phyloP scores from a whole-genome alignment of 2,888 invertebrate genomes.

The Caenorhabditis sp. region DNA sequence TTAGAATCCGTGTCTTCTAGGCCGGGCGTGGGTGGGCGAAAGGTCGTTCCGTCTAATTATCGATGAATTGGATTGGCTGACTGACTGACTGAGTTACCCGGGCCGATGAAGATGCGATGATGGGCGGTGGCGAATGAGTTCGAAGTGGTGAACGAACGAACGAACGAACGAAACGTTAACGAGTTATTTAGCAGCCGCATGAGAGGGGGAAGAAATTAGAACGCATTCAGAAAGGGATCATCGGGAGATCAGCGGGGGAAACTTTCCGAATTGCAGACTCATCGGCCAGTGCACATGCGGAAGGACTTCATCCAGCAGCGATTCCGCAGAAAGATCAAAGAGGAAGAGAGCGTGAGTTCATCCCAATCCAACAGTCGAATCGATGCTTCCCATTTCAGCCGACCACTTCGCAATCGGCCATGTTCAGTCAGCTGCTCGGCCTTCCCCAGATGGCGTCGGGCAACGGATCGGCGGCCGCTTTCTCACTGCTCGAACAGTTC shows the following conservation, averaged over 20 bases:
- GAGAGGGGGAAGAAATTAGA: neutral
- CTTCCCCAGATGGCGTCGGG: slow-evolving; percentile 41
- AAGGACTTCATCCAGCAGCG: slow-evolving; percentile 79
- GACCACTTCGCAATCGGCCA: neutral
- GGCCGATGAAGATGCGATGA: neutral
- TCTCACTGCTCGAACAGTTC: slow-evolving; percentile 64
- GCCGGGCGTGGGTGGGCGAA: neutral
- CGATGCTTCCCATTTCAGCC: slow-evolving; percentile 21
- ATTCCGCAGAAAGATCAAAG: slow-evolving; percentile 74
- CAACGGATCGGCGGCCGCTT: slow-evolving; percentile 20
- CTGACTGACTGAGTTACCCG: slow-evolving; percentile 2
- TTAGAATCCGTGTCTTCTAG: slow-evolving; percentile 1
- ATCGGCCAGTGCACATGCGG: slow-evolving; percentile 78
- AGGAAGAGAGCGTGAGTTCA: slow-evolving; percentile 54
- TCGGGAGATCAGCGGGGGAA: neutral
- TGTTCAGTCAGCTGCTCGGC: slow-evolving; percentile 1
- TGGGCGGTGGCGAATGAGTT: slow-evolving; percentile 1
- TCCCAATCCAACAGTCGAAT: neutral
- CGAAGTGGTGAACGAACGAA: neutral
- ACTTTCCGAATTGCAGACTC: slow-evolving; percentile 73
- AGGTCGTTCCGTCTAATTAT: slow-evolving; percentile 59
- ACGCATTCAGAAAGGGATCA: neutral
- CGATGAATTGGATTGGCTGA: slow-evolving; percentile 48
- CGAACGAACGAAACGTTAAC: neutral
- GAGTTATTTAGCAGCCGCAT: neutral